phyloP scores from a whole-genome alignment of 2,888 invertebrate genomes.

The Neelides folsomi region DNA sequence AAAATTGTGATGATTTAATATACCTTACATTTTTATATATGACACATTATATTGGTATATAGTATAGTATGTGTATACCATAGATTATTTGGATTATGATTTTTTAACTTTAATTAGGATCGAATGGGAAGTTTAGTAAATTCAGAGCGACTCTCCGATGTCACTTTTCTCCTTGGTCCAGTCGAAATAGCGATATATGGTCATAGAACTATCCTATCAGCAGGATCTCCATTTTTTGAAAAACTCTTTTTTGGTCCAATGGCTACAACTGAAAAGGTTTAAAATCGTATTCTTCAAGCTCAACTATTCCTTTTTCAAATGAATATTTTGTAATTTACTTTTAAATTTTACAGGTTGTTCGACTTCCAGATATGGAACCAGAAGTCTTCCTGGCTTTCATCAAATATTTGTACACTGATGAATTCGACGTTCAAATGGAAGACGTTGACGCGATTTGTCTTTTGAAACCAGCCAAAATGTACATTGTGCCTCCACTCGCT shows the following conservation, averaged over 20 bases:
- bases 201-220: conserved; percentile 62
- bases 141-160: conserved; percentile 54
- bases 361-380: conserved; percentile 70
- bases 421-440: conserved; percentile 54
- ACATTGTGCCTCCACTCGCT: conserved; percentile 69
- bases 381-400: conserved; percentile 63
- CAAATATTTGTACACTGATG: conserved; percentile 62
- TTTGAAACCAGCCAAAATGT: conserved; percentile 72
- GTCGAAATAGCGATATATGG: conserved; percentile 52
- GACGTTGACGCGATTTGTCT: conserved; percentile 78
- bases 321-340: too few relatives aligned
- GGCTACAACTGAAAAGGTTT: conserved; percentile 47
- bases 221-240: conserved; percentile 73
- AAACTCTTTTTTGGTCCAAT: conserved; percentile 71
- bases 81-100: too few relatives aligned
- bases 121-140: conserved; percentile 56
- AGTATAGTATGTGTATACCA: too few relatives aligned
- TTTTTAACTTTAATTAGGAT: conserved; percentile 41
- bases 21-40: too few relatives aligned
- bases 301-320: too few relatives aligned
- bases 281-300: conserved; percentile 37
- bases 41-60: too few relatives aligned
- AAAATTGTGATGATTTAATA: too few relatives aligned
- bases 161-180: conserved; percentile 62
- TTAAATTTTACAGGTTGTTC: conserved; percentile 38